Evolutionary conservation across 2,888 invertebrate genomes (phyloP).

Genomic region (Saturnia pavonia): DNA sequence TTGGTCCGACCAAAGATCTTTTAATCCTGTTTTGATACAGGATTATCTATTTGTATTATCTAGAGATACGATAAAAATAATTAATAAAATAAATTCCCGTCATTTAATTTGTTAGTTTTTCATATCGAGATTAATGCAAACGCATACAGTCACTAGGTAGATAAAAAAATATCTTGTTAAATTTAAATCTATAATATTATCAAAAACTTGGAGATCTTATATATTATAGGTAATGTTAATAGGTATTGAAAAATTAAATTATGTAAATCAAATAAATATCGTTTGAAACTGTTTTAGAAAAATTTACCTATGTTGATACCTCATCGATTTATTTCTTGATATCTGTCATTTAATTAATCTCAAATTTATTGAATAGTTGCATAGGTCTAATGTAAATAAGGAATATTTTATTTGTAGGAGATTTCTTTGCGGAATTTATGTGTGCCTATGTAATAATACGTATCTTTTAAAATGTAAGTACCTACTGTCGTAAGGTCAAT

Average conservation of each 20-base stretch:
- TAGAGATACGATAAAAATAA: slow-evolving; percentile 63
- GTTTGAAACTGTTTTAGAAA: slow-evolving; percentile 80
- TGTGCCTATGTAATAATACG: slow-evolving; percentile 63
- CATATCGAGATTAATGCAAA: slow-evolving; percentile 62
- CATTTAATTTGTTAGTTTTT: slow-evolving; percentile 66
- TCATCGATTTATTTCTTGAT: slow-evolving; percentile 69
- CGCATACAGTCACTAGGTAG: slow-evolving; percentile 72
- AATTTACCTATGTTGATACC: slow-evolving; percentile 79
- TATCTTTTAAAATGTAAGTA: slow-evolving; percentile 40
- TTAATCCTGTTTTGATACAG: slow-evolving; percentile 77
- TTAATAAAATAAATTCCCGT: slow-evolving; percentile 57
- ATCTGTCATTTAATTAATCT: slow-evolving; percentile 65
- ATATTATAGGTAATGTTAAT: slow-evolving; percentile 81
- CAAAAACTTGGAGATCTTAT: slow-evolving; percentile 75
- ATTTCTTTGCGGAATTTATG: slow-evolving; percentile 68
- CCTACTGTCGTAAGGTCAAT: slow-evolving; percentile 47
- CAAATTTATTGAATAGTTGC: slow-evolving; percentile 70
- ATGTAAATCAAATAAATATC: slow-evolving; percentile 72
- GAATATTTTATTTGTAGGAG: slow-evolving; percentile 63
- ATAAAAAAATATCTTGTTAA: slow-evolving; percentile 78
- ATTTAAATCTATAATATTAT: slow-evolving; percentile 73
- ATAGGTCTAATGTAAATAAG: slow-evolving; percentile 72
- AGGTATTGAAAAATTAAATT: slow-evolving; percentile 73
- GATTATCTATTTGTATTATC: slow-evolving; percentile 73
- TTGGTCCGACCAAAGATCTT: slow-evolving; percentile 82